Conservation (phyloP, 2,113 vertebrate species). For the cattle (Bos taurus) region DNA sequence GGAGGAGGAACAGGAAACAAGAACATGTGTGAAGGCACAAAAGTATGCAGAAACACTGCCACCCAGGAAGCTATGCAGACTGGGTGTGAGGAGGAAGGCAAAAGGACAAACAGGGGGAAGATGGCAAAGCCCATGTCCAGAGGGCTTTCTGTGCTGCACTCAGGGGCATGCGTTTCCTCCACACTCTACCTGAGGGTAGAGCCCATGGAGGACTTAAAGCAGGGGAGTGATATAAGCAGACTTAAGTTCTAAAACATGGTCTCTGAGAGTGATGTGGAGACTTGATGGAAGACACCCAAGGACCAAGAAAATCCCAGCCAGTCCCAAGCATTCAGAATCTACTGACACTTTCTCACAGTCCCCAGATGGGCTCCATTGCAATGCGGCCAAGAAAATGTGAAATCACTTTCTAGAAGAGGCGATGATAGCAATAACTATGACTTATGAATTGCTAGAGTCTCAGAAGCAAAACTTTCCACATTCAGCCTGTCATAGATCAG, state of each 20-base stretch:
- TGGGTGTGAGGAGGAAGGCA: background rate
- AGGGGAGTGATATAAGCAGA: background rate
- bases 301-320: background rate
- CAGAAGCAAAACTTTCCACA: background rate
- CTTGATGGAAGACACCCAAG: background rate
- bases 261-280: background rate
- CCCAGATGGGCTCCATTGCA: background rate
- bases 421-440: background rate
- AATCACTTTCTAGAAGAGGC: background rate
- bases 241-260: background rate
- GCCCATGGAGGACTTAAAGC: background rate
- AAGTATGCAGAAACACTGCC: background rate
- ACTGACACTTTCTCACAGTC: background rate
- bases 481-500: background rate
- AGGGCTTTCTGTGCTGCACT: background rate
- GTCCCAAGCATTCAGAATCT: background rate
- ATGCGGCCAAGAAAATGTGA: background rate
- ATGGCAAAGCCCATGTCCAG: background rate
- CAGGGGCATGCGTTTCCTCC: background rate
- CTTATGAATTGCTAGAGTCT: background rate
- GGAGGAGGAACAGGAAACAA: background rate
- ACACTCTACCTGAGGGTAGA: background rate
- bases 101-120: background rate
- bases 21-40: background rate
- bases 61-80: accelerated